Evolutionary conservation across 2,888 invertebrate species (phyloP), one percentile per base, ranked within the genome.

Genomic region (Diogma glabrata): DNA sequence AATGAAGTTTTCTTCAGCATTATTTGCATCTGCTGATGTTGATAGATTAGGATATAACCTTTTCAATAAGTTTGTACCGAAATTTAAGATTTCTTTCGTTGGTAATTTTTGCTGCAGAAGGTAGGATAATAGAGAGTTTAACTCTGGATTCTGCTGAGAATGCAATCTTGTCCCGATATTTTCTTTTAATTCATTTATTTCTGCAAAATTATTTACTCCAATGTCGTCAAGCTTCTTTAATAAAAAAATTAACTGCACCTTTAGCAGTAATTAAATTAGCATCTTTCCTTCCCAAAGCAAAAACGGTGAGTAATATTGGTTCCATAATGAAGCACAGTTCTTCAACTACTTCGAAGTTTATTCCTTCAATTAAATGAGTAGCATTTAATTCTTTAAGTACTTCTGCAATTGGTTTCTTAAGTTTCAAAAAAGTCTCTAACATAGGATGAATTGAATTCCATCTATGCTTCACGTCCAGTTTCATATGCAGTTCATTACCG

Each of bases 61-160:
- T 22, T 45, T 45, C 19, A 45, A 45, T 8, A 45, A n/a, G 22
- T 22, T 22, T 22, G 45, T 12, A 45, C 22, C 45, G 22, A 45
- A 20, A 20, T 16, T 46, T 46, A 46, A 46, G 26, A 26, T 26
- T 26, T n/a, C 26, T 26, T 14, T 47, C 16, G 24, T 47, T 47
- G 47, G 47, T 47, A 47, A 4, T 26, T 26, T 47, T 47, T 47
- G 47, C 20, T 26, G 17, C 2, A 3, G 5, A 4, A 36, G 36
- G 36, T n/a, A 3, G n/a, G n/a, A n/a, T n/a, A n/a, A n/a, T n/a
- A n/a, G n/a, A n/a, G n/a, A n/a, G n/a, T n/a, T n/a, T n/a, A n/a
- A n/a, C n/a, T n/a, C n/a, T n/a, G n/a, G n/a, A n/a, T n/a, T n/a
- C n/a, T n/a, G n/a, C n/a, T n/a, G n/a, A n/a, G n/a, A n/a, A n/a